These are phyloP conservation scores for Apogon talboti DNA, from an alignment of 2,797 vertebrate genomes.

Conservation along the genomic window DNA sequence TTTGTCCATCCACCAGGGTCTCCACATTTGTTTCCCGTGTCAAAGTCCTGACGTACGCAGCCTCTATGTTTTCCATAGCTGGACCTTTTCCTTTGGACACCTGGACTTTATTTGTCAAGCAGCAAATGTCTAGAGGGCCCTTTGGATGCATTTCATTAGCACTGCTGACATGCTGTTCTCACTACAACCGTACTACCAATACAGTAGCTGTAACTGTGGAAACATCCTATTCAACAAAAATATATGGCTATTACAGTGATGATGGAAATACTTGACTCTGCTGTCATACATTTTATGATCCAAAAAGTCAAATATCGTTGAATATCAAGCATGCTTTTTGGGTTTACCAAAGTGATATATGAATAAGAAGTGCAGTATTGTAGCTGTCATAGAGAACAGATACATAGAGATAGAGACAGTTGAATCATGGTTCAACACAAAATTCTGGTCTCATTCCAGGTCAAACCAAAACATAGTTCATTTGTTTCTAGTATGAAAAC, in stretches of 20 bases:
- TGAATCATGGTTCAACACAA: too few relatives aligned
- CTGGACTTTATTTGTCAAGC: constrained; percentile 45
- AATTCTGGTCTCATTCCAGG: too few relatives aligned
- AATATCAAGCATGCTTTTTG: not conserved
- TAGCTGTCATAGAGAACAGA: not conserved
- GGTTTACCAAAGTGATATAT: constrained; percentile 2
- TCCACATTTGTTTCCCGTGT: constrained; percentile 61
- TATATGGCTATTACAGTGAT: not conserved
- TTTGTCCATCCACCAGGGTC: constrained; percentile 36
- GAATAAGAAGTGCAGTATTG: not conserved
- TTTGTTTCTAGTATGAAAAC: too few relatives aligned
- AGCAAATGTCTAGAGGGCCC: constrained; percentile 42
- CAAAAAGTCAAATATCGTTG: constrained; percentile 2
- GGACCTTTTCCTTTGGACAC: constrained; percentile 64
- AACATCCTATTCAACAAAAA: constrained; percentile 13
- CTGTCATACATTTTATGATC: not conserved
- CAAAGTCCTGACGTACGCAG: constrained; percentile 51
- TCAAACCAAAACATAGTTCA: too few relatives aligned
- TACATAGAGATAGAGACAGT: too few relatives aligned
- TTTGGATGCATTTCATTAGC: constrained; percentile 51
- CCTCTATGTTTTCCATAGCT: constrained; percentile 45
- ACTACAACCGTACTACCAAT: constrained; percentile 11
- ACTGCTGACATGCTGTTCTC: constrained; percentile 28
- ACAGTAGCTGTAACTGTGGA: constrained; percentile 9
- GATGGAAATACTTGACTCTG: constrained; percentile 7